Conservation (phyloP, 2,797 vertebrate species). For the Sebastes diploproa region DNA sequence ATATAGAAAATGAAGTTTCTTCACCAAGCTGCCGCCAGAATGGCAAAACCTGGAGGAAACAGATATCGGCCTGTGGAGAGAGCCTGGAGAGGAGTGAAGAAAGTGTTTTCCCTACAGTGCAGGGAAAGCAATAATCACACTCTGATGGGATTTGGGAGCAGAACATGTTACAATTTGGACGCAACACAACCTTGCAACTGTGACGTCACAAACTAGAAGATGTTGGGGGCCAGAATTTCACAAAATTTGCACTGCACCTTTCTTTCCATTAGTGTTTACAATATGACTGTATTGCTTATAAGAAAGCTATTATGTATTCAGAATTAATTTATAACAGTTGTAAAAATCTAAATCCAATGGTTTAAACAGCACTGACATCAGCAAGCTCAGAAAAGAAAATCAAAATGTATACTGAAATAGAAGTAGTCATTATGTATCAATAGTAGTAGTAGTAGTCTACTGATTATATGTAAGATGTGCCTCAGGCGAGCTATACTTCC, state of each 20-base stretch:
- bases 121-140: conserved; percentile 7
- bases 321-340: neutral
- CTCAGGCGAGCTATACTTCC: neutral
- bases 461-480: neutral
- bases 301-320: neutral
- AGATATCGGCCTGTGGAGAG: neutral
- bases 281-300: neutral
- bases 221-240: neutral
- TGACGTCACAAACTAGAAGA: neutral
- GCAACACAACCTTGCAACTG: neutral
- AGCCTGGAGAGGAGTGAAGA: neutral
- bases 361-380: too few relatives aligned
- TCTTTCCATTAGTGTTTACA: neutral
- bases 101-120: neutral
- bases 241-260: neutral
- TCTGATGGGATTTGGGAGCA: neutral
- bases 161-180: neutral
- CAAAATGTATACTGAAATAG: too few relatives aligned
- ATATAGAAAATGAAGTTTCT: conserved; percentile 13
- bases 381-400: too few relatives aligned
- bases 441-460: too few relatives aligned
- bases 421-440: too few relatives aligned
- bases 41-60: neutral
- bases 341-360: too few relatives aligned
- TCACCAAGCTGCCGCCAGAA: neutral